phyloP scores from a whole-genome alignment of 2,113 vertebrate species.

The Solea solea region DNA sequence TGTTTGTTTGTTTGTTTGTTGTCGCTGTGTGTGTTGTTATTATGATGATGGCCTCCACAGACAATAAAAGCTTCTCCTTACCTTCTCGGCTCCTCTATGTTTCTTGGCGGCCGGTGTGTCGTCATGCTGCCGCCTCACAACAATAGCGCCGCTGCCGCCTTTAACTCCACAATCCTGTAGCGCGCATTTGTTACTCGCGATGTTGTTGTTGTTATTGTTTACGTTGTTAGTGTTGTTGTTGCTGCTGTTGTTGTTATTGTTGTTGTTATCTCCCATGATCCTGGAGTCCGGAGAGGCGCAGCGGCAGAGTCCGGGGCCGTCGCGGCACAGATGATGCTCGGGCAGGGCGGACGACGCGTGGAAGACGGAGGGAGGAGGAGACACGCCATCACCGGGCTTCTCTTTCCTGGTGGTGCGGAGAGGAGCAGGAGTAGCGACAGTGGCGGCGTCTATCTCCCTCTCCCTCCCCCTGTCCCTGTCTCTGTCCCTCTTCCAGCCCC shows the following conservation, averaged over 20 bases:
- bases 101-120: constrained; percentile 91
- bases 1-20: neutral
- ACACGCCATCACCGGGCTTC: constrained; percentile 85
- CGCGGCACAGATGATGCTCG: constrained; percentile 89
- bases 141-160: constrained; percentile 86
- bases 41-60: constrained; percentile 16
- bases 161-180: constrained; percentile 83
- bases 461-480: constrained; percentile 78
- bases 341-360: constrained; percentile 74
- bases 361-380: constrained; percentile 71
- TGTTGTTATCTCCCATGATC: constrained; percentile 70
- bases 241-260: constrained; percentile 41
- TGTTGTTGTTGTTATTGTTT: constrained; percentile 43
- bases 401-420: constrained; percentile 83
- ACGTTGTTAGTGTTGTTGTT: constrained; percentile 72
- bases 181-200: constrained; percentile 64
- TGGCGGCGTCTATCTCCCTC: constrained; percentile 40
- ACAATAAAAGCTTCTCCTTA: constrained; percentile 72
- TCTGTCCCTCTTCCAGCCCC: constrained; percentile 90
- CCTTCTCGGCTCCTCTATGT: constrained; percentile 93
- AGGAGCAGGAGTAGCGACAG: constrained; percentile 32
- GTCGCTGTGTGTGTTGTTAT: neutral
- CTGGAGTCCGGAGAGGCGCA: constrained; percentile 79
- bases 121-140: constrained; percentile 87
- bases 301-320: constrained; percentile 81